These are phyloP conservation scores for Emydura subglobosa DNA, from an alignment of 2,113 vertebrate species.

Conservation along the genomic window DNA sequence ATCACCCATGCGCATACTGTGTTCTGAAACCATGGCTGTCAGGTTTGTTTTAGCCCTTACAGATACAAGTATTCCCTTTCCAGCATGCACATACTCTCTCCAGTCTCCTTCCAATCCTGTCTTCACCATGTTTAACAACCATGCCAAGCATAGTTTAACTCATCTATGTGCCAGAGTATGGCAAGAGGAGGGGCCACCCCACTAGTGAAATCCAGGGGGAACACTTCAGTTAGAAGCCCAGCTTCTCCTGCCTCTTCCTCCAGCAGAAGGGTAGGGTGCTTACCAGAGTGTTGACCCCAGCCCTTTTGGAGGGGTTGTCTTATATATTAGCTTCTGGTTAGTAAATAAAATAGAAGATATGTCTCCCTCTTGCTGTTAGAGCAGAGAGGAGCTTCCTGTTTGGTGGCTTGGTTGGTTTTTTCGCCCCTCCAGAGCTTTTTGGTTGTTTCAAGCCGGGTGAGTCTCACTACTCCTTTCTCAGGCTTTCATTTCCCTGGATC, in stretches of 20 bases:
- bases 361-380: neutral
- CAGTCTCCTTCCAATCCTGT: neutral
- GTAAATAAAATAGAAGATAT: neutral
- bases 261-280: neutral
- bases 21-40: neutral
- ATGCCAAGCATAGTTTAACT: too few species aligned
- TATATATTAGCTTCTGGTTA: neutral
- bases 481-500: neutral
- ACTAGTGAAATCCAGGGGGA: neutral
- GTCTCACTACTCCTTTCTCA: neutral
- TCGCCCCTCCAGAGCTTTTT: neutral
- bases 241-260: neutral
- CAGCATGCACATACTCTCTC: neutral
- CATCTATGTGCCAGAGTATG: neutral
- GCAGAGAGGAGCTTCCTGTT: neutral
- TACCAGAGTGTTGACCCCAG: neutral
- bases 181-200: neutral
- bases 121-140: too few species aligned
- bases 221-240: neutral
- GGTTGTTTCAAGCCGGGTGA: neutral
- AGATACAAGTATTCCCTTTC: neutral
- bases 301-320: neutral
- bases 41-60: neutral
- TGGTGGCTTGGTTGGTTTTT: too few species aligned
- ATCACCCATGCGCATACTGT: neutral